Evolutionary conservation across 2,113 vertebrate genomes (phyloP).

Genomic region (Mastomys coucha): DNA sequence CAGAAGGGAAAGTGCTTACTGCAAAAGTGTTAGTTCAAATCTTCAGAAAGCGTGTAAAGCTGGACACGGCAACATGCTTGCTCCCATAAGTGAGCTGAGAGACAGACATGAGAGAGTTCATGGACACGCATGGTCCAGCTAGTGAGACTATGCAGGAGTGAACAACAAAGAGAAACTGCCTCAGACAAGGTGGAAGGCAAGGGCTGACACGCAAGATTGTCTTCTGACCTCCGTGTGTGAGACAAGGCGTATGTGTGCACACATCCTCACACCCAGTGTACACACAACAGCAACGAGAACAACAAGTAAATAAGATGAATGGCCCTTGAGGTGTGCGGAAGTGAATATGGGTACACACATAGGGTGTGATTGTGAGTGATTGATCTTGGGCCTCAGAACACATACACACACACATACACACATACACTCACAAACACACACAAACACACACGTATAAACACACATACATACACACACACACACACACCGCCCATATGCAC

Average conservation of each 20-base stretch:
- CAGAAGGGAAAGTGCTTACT: not conserved
- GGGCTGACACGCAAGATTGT: too few relatives aligned
- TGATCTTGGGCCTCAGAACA: not conserved
- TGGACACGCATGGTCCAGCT: too few relatives aligned
- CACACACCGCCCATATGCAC: too few relatives aligned
- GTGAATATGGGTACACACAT: too few relatives aligned
- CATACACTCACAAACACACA: not conserved
- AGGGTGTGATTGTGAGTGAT: too few relatives aligned
- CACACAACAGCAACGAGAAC: not conserved
- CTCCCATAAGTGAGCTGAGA: not conserved
- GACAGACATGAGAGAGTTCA: too few relatives aligned
- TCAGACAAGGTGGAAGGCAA: not conserved
- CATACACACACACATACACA: not conserved
- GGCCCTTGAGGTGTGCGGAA: not conserved
- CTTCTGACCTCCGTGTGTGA: not conserved
- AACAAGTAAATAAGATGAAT: not conserved
- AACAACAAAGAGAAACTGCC: not conserved
- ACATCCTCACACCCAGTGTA: too few relatives aligned
- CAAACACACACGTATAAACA: not conserved
- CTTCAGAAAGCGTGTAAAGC: not conserved
- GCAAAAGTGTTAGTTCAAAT: not conserved
- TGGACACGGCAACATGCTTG: not conserved
- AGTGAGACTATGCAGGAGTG: too few relatives aligned
- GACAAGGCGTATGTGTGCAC: not conserved
- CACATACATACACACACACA: too few relatives aligned